Percentiles rank a stretch among this genome's conserved stretches.
phyloP scores from a whole-genome alignment of 1,140 invertebrate genomes.

The Glossosoma conforme region DNA sequence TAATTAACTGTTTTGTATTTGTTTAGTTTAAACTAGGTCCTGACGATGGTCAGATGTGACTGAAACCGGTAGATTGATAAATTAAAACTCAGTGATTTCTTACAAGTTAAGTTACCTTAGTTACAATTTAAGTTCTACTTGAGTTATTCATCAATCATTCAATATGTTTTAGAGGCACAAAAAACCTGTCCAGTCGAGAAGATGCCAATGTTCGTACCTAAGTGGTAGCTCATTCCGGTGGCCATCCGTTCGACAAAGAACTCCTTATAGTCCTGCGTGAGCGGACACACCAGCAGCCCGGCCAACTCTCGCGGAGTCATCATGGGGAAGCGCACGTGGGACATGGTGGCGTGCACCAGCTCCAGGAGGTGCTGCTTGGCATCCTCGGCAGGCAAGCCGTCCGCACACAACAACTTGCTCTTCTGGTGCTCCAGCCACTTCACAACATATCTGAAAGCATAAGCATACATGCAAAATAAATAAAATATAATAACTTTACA shows the following conservation, averaged over 20 bases:
- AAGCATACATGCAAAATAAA: conserved; percentile 9
- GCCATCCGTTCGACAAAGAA: conserved; percentile 86
- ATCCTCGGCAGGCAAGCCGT: conserved; percentile 44
- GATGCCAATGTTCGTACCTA: conserved; percentile 57
- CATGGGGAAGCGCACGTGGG: conserved; percentile 84
- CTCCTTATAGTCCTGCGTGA: conserved; percentile 78
- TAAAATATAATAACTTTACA: too few relatives aligned
- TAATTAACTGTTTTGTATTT: too few relatives aligned
- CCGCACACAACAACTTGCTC: conserved; percentile 45
- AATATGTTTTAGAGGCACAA: too few relatives aligned
- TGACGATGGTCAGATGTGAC: too few relatives aligned
- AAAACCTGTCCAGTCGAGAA: too few relatives aligned
- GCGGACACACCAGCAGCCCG: conserved; percentile 67
- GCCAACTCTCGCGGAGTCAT: conserved; percentile 83
- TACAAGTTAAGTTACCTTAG: too few relatives aligned
- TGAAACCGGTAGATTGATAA: too few relatives aligned
- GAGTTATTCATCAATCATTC: too few relatives aligned
- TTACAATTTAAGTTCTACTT: too few relatives aligned
- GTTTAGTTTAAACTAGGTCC: too few relatives aligned
- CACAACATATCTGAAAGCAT: conserved; percentile 58
- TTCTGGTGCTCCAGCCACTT: conserved; percentile 68
- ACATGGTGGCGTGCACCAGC: conserved; percentile 68
- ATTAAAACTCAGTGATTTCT: too few relatives aligned
- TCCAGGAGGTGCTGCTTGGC: conserved; percentile 57
- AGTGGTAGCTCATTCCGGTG: conserved; percentile 84